Evolutionary conservation across 2,797 vertebrate genomes (phyloP), one percentile per base, ranked within the genome.

Genomic region (Paedocypris micromegethes): DNA sequence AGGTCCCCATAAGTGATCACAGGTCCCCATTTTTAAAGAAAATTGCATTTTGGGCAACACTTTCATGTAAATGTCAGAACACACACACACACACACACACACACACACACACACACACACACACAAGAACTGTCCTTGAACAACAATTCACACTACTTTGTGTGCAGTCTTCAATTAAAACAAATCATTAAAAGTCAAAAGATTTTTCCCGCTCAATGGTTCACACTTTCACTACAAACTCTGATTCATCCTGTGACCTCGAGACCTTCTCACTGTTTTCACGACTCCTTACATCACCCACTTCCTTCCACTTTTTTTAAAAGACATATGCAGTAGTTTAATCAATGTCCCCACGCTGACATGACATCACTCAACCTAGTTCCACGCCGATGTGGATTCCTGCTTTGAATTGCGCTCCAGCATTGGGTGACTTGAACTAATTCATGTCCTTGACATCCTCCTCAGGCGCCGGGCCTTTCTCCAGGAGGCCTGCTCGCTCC

Each of bases 381-480:
- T 67, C 48, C 53, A 50, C 54, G 68, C 58, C 56, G 60, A 5
- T 44, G 51, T 63, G 42, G 49, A 58, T 56, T 51, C 38, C 45
- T 59, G 44, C 49, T 58, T 64, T 46, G 49, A 58, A 58, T 56
- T 43, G 54, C 4, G 49, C 55, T 50, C 23, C 44, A 6, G 8
- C 55, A 45, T 56, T 67, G 23, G 49, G 38, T 6, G 46, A 23
- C 72, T 55, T 63, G 48, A 48, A 52, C 55, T 66, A 52, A 68
- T 72, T 77, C 66, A 57, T 64, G 72, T 58, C 76, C 77, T 75
- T 77, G 75, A 75, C 67, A 49, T 56, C 58, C 37, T 66, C 67
- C 50, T 65, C 56, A 68, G 61, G 48, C 9, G 6, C 51, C 8
- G 51, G 52, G 49, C 51, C 51, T 52, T 71, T 68, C 70, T 71